These are phyloP conservation scores for Acrocera orbiculus DNA, from an alignment of 2,888 invertebrate genomes.

Conservation along the genomic window DNA sequence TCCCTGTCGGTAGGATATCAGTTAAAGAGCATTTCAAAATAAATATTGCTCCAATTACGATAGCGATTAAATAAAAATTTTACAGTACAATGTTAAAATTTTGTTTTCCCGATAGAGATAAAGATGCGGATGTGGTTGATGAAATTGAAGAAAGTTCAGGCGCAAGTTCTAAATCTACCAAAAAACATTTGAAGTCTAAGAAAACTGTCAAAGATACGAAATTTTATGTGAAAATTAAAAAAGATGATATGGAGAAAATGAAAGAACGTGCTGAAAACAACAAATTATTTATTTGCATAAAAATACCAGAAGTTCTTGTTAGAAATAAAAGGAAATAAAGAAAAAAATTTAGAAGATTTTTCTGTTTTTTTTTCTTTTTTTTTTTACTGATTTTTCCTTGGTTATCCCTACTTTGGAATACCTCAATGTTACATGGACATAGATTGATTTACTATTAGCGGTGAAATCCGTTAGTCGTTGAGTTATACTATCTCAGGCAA, in stretches of 20 bases:
- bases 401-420: constrained; percentile 94
- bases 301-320: constrained; percentile 93
- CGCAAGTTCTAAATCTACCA: constrained; percentile 32
- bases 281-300: constrained; percentile 95
- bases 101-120: constrained; percentile 89
- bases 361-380: no score
- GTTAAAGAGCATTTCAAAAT: constrained; percentile 99
- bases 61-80: constrained; percentile 86
- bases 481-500: constrained; percentile 74
- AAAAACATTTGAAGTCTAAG: constrained; percentile 26
- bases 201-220: constrained; percentile 63
- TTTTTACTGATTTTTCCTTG: constrained; percentile 81
- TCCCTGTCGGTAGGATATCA: constrained; percentile 96
- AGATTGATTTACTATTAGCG: constrained; percentile 90
- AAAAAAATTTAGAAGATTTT: constrained; percentile 94
- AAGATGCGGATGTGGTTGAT: constrained; percentile 47
- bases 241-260: constrained; percentile 80
- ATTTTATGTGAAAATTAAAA: constrained; percentile 67
- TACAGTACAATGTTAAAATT: constrained; percentile 95
- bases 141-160: constrained; percentile 38
- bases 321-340: constrained; percentile 94
- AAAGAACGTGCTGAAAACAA: constrained; percentile 95
- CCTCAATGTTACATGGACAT: constrained; percentile 99
- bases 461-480: constrained; percentile 87
- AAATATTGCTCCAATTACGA: constrained; percentile 85